Percentiles rank a stretch among this genome's conserved stretches.
phyloP scores from a whole-genome alignment of 1,140 invertebrate genomes.

The Phymastichus coffea region DNA sequence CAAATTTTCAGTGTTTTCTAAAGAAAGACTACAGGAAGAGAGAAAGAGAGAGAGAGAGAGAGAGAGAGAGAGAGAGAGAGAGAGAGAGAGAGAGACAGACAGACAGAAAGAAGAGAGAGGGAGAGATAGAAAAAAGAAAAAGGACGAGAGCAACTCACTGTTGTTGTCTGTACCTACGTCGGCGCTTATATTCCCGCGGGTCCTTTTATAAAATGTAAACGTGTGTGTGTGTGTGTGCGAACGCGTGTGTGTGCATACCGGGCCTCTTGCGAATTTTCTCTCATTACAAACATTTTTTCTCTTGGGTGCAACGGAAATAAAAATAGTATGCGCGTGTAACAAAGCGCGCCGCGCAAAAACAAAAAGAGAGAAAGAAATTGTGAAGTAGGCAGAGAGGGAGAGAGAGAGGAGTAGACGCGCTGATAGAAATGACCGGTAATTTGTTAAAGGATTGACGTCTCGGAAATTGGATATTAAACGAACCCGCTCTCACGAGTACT shows the following conservation, averaged over 20 bases:
- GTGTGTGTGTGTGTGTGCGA: background rate
- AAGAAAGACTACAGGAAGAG: background rate
- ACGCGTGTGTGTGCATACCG: background rate
- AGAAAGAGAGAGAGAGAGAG: slow-evolving; percentile 19
- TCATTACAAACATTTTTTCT: slow-evolving; percentile 26
- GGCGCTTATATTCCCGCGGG: background rate
- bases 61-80: too few species aligned
- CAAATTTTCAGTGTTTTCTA: background rate
- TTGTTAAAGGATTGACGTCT: slow-evolving; percentile 48
- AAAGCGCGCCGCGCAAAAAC: background rate
- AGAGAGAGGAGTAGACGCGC: slow-evolving; percentile 24
- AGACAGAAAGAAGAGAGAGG: too few species aligned
- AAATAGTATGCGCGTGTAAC: background rate
- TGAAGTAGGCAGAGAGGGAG: background rate
- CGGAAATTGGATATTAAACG: slow-evolving; percentile 52
- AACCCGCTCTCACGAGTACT: slow-evolving; percentile 27
- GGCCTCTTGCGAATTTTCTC: slow-evolving; percentile 7
- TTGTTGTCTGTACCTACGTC: too few species aligned
- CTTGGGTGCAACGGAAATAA: background rate
- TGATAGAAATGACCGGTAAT: slow-evolving; percentile 45
- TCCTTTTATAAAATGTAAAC: slow-evolving; percentile 6
- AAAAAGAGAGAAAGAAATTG: background rate
- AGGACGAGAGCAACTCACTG: too few species aligned
- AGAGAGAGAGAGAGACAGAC: too few species aligned
- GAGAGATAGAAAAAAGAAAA: too few species aligned